Evolutionary conservation across 2,888 invertebrate genomes (phyloP).

Genomic region (Hesperia comma): DNA sequence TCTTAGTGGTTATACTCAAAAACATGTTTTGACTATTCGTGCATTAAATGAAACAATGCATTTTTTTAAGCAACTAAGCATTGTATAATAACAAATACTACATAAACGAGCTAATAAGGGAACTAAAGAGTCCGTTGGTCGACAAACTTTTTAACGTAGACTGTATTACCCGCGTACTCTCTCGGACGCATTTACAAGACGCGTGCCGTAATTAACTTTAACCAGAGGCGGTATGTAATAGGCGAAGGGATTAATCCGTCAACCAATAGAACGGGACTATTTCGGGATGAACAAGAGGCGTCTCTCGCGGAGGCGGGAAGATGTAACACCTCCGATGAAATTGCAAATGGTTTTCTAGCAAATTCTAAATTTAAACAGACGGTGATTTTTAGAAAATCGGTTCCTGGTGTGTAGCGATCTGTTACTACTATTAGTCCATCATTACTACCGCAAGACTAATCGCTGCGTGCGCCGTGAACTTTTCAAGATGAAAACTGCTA

Average conservation of each 20-base stretch:
- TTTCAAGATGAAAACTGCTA: constrained; percentile 19
- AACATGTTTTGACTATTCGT: no score
- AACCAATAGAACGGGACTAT: constrained; percentile 71
- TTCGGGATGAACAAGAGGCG: constrained; percentile 70
- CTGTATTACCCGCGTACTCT: not conserved
- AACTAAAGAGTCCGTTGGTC: not conserved
- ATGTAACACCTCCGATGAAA: constrained; percentile 47
- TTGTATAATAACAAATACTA: not conserved
- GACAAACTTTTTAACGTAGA: not conserved
- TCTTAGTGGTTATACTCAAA: no score
- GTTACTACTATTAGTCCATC: constrained; percentile 13
- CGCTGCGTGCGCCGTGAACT: constrained; percentile 1
- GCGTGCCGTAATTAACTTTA: constrained; percentile 42
- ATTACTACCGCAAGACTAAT: constrained; percentile 18
- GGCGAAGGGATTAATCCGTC: constrained; percentile 63
- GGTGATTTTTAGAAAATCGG: not conserved
- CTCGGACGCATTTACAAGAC: constrained; percentile 14
- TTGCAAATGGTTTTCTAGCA: constrained; percentile 51
- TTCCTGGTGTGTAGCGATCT: constrained; percentile 21
- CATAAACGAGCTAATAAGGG: not conserved
- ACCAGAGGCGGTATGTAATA: constrained; percentile 58
- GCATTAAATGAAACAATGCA: no score
- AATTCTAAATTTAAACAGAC: constrained; percentile 35
- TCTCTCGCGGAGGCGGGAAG: constrained; percentile 64
- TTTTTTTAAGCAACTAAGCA: no score